phyloP scores from a whole-genome alignment of 2,888 invertebrate species.

The Elysia crispata region DNA sequence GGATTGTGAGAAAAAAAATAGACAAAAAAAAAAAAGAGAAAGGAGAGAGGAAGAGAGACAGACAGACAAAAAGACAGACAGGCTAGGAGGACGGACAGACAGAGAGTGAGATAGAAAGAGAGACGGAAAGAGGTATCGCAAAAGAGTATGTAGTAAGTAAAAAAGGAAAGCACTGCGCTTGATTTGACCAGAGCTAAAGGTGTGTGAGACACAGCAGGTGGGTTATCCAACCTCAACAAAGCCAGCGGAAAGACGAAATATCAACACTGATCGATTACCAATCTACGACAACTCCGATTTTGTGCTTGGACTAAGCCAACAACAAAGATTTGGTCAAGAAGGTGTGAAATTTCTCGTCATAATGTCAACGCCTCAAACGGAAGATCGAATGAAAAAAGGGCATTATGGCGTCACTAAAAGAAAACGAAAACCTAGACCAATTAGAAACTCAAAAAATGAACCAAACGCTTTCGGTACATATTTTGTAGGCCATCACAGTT shows the following conservation, averaged over 20 bases:
- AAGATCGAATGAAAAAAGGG: not conserved
- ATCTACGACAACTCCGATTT: too few relatives aligned
- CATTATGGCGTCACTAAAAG: not conserved
- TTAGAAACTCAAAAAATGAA: too few relatives aligned
- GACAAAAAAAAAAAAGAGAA: not conserved
- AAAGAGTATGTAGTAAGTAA: too few relatives aligned
- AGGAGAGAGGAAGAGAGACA: not conserved
- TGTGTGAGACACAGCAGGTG: not conserved
- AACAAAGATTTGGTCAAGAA: not conserved
- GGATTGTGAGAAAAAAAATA: not conserved
- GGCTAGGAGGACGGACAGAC: not conserved
- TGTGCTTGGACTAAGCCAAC: not conserved
- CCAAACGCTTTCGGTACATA: too few relatives aligned
- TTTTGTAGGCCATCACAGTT: too few relatives aligned
- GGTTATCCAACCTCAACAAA: too few relatives aligned
- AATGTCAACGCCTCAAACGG: too few relatives aligned
- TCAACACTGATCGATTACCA: too few relatives aligned
- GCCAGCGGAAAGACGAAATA: too few relatives aligned
- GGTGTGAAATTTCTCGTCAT: too few relatives aligned
- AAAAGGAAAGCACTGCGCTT: not conserved
- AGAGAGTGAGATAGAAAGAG: constrained; percentile 4
- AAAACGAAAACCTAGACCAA: too few relatives aligned
- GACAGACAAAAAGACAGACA: not conserved
- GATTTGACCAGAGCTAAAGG: not conserved
- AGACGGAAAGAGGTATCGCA: too few relatives aligned